These are phyloP conservation scores for Argyresthia albistria DNA, from an alignment of 2,888 invertebrate species.

Conservation along the genomic window DNA sequence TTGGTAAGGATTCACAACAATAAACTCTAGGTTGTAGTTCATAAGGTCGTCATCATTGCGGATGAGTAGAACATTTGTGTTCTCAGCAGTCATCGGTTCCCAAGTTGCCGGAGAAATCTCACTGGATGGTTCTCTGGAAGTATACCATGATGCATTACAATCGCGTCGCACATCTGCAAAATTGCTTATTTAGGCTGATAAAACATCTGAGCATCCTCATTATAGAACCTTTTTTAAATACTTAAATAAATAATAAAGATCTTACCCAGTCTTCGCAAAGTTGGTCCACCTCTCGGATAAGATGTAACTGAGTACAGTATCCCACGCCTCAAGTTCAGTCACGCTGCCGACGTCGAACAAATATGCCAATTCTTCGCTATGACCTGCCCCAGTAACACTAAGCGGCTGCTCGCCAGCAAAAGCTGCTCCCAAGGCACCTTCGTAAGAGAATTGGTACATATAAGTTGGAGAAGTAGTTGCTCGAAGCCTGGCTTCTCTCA, in stretches of 20 bases:
- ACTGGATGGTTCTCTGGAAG: slow-evolving; percentile 41
- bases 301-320: slow-evolving; percentile 34
- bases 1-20: slow-evolving; percentile 30
- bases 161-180: too few species aligned
- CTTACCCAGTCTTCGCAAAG: slow-evolving; percentile 52
- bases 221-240: too few species aligned
- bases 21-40: slow-evolving; percentile 23
- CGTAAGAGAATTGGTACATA: slow-evolving; percentile 57
- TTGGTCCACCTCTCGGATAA: slow-evolving; percentile 54
- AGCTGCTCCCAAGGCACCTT: slow-evolving; percentile 35
- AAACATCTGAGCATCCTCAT: too few species aligned
- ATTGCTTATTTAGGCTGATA: too few species aligned
- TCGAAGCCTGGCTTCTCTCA: slow-evolving; percentile 41
- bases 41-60: slow-evolving; percentile 28
- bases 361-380: slow-evolving; percentile 53
- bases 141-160: neutral
- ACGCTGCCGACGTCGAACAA: slow-evolving; percentile 26
- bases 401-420: slow-evolving; percentile 38
- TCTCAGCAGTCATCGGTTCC: slow-evolving; percentile 29
- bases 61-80: slow-evolving; percentile 27
- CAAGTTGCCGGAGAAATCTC: slow-evolving; percentile 30
- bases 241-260: neutral
- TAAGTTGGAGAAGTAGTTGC: slow-evolving; percentile 24
- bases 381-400: slow-evolving; percentile 32
- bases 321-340: slow-evolving; percentile 17